These are phyloP conservation scores for Lasioglossum lativentre DNA, from an alignment of 2,888 invertebrate species.

Conservation along the genomic window DNA sequence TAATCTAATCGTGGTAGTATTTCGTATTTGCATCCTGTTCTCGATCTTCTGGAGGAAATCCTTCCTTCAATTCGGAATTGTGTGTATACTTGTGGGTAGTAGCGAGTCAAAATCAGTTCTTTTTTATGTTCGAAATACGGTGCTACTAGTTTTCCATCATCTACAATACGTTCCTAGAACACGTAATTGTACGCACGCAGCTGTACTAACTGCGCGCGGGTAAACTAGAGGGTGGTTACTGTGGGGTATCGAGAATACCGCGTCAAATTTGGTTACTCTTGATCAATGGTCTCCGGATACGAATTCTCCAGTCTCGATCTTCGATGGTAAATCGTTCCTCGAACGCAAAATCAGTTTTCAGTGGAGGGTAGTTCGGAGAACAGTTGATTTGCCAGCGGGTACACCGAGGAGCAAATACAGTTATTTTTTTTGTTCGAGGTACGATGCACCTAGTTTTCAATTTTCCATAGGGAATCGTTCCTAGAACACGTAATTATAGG, in stretches of 20 bases:
- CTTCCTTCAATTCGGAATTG: background rate
- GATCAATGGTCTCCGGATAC: background rate
- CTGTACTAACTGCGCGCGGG: background rate
- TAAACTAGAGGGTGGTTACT: background rate
- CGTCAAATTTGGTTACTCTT: background rate
- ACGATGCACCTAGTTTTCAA: background rate
- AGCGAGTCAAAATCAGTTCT: background rate
- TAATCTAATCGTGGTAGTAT: background rate
- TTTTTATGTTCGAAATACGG: background rate
- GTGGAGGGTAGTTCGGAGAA: background rate
- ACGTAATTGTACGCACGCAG: background rate
- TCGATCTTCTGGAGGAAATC: background rate
- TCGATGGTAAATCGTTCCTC: background rate
- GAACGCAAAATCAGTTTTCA: background rate
- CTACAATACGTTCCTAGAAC: background rate
- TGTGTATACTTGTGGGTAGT: background rate
- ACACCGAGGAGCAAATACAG: background rate
- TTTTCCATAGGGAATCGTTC: background rate
- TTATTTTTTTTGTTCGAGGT: background rate
- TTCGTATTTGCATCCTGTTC: background rate
- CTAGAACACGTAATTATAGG: background rate
- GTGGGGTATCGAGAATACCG: background rate
- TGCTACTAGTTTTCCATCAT: background rate
- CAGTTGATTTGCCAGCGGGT: background rate
- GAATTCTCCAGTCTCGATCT: background rate